Percentiles rank a stretch among this genome's conserved stretches.
phyloP scores from a whole-genome alignment of 1,140 invertebrate species.

The Hylaeus volcanicus region DNA sequence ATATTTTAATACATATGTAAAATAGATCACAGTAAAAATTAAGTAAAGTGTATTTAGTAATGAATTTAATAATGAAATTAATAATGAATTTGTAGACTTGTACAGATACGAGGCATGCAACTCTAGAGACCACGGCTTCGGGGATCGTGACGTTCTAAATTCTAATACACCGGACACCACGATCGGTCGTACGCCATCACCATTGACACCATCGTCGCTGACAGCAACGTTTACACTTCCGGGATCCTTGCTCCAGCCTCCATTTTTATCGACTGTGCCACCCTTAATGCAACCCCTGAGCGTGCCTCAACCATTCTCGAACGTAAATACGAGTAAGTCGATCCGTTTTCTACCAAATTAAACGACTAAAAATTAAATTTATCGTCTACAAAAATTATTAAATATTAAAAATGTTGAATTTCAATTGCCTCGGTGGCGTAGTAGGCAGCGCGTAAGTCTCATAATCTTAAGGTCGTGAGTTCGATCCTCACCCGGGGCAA shows the following conservation, averaged over 20 bases:
- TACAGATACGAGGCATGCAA: slow-evolving; percentile 60
- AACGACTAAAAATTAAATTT: too few species aligned
- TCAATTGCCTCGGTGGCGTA: slow-evolving; percentile 90
- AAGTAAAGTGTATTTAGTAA: too few species aligned
- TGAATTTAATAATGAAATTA: too few species aligned
- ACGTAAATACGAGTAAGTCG: slow-evolving; percentile 36
- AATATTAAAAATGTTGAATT: fast-evolving
- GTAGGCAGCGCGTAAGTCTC: slow-evolving; percentile 98
- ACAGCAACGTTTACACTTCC: slow-evolving; percentile 59
- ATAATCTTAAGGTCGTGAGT: slow-evolving; percentile 99
- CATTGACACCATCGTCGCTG: slow-evolving; percentile 53
- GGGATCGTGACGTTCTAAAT: slow-evolving; percentile 48
- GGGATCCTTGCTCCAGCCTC: slow-evolving; percentile 56
- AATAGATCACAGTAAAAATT: too few species aligned
- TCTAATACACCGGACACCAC: slow-evolving; percentile 34
- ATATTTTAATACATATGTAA: too few species aligned
- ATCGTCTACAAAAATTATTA: background rate
- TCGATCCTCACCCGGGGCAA: slow-evolving; percentile 96
- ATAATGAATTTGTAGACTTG: slow-evolving; percentile 48
- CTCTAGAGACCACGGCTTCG: slow-evolving; percentile 50
- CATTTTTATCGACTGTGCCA: slow-evolving; percentile 54
- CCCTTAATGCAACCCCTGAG: slow-evolving; percentile 62
- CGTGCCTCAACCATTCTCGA: slow-evolving; percentile 55
- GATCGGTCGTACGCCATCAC: slow-evolving; percentile 35
- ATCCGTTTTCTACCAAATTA: background rate